phyloP scores from a whole-genome alignment of 2,888 invertebrate species.

The Morpho achilles region DNA sequence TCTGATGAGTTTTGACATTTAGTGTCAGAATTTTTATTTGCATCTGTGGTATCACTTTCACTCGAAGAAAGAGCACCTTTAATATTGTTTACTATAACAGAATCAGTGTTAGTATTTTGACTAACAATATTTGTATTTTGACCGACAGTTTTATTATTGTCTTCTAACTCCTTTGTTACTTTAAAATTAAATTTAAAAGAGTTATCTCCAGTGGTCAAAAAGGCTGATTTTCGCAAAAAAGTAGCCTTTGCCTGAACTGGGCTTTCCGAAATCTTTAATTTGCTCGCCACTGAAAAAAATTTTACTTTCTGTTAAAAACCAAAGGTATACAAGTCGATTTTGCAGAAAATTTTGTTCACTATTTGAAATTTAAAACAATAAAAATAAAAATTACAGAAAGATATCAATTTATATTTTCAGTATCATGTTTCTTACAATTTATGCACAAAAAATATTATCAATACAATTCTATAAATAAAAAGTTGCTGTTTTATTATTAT shows the following conservation, averaged over 20 bases:
- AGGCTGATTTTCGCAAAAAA: conserved; percentile 83
- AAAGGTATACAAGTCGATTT: too few relatives aligned
- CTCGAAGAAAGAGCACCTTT: conserved; percentile 24
- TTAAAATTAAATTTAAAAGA: conserved; percentile 77
- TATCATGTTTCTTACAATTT: background rate
- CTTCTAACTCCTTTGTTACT: conserved; percentile 44
- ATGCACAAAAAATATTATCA: conserved; percentile 4
- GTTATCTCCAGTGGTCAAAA: conserved; percentile 69
- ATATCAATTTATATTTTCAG: conserved; percentile 11
- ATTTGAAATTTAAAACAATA: background rate
- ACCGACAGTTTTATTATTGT: conserved; percentile 27
- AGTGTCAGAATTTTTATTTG: conserved; percentile 30
- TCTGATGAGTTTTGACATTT: conserved; percentile 63
- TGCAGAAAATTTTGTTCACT: background rate
- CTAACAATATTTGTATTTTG: conserved; percentile 6
- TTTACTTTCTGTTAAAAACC: conserved; percentile 14
- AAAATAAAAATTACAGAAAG: conserved; percentile 10
- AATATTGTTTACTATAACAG: conserved; percentile 29
- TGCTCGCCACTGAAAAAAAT: conserved; percentile 72
- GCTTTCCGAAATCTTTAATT: conserved; percentile 77
- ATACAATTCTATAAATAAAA: conserved; percentile 3
- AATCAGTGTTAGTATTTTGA: conserved; percentile 17
- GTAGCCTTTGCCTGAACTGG: conserved; percentile 79
- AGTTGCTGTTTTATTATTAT: conserved; percentile 6
- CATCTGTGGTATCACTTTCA: conserved; percentile 18